Percentiles rank a stretch among this genome's conserved stretches.
Conservation (phyloP, 1,140 invertebrate genomes). For the Tigriopus japonicus region DNA sequence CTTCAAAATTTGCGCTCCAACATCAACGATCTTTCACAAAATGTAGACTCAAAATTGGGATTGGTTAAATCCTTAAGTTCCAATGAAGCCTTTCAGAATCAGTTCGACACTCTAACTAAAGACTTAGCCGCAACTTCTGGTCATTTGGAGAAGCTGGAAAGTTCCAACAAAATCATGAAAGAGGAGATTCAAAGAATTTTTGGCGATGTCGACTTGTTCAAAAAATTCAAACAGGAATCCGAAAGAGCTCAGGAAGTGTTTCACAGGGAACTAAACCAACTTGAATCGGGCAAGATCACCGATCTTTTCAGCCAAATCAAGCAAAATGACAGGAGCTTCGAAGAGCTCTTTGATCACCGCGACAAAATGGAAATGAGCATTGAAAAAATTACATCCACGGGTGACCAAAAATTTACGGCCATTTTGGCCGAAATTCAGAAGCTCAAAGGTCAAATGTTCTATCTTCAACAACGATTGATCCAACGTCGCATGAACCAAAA, state of each 20-base stretch:
- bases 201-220: neutral
- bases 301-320: neutral
- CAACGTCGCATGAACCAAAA: too few species aligned
- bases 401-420: neutral
- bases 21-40: too few species aligned
- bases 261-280: neutral
- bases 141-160: too few species aligned
- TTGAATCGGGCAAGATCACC: neutral
- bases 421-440: neutral
- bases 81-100: neutral
- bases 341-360: neutral
- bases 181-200: neutral
- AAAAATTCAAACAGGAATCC: neutral
- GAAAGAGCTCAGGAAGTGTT: neutral
- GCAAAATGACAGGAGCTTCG: neutral
- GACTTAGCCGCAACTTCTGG: neutral
- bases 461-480: neutral
- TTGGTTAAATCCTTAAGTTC: too few species aligned
- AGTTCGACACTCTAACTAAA: neutral
- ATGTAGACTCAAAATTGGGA: too few species aligned
- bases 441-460: neutral
- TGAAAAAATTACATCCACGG: neutral
- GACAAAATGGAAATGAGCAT: neutral
- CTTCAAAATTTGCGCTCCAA: too few species aligned
- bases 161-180: too few species aligned